Percentiles rank a stretch among this genome's conserved stretches.
These are phyloP conservation scores for Tipula confusa DNA, from an alignment of 2,888 invertebrate species.

Conservation along the genomic window DNA sequence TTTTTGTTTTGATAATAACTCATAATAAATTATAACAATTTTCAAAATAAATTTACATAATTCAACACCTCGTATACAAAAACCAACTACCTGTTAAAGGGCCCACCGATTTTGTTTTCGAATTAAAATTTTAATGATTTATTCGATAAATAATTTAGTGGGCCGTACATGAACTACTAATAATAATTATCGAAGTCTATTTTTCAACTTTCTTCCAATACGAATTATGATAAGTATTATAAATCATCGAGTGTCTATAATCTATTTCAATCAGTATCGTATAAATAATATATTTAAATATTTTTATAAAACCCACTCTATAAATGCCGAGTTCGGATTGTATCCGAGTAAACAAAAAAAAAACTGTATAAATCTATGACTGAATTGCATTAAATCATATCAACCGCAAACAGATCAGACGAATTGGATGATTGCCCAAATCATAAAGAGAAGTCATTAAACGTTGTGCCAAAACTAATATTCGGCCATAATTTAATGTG, in stretches of 20 bases:
- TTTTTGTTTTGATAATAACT: too few species aligned
- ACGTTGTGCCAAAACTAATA: not conserved
- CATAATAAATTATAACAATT: not conserved
- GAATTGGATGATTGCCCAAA: not conserved
- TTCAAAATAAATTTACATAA: not conserved
- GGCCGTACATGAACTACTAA: not conserved
- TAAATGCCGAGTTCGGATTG: not conserved
- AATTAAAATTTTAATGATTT: not conserved
- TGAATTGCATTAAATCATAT: not conserved
- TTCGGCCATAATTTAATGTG: not conserved
- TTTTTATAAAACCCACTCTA: not conserved
- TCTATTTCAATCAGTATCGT: not conserved
- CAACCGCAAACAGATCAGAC: not conserved
- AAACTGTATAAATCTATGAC: not conserved
- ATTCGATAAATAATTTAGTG: not conserved
- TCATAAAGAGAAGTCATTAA: not conserved
- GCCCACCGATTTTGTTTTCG: not conserved
- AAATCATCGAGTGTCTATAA: not conserved
- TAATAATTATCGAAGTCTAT: not conserved
- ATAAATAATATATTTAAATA: not conserved
- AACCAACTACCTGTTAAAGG: not conserved
- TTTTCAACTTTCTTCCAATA: not conserved
- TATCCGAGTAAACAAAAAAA: not conserved
- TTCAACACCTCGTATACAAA: not conserved
- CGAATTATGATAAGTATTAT: constrained; percentile 15